These are phyloP conservation scores for Taenioides sp. DNA, from an alignment of 2,797 vertebrate species.

Conservation along the genomic window DNA sequence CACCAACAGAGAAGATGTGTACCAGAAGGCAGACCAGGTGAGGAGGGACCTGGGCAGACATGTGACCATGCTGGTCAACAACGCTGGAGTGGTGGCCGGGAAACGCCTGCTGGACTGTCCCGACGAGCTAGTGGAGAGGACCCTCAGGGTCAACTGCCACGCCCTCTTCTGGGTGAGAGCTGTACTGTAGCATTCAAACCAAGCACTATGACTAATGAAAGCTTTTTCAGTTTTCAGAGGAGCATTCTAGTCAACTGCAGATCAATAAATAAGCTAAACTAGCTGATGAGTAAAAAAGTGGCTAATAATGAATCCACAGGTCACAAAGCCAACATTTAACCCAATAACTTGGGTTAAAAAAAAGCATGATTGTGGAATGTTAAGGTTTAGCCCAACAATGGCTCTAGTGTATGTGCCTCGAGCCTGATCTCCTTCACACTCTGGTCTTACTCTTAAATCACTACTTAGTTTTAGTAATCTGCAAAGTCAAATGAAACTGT, in stretches of 20 bases:
- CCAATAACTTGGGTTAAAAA: not conserved
- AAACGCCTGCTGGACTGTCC: constrained; percentile 68
- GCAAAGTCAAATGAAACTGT: constrained; percentile 14
- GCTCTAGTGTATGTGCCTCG: constrained; percentile 3
- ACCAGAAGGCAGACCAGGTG: constrained; percentile 49
- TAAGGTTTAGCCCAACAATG: not conserved
- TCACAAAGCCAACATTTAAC: not conserved
- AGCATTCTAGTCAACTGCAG: not conserved
- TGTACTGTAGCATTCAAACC: not conserved
- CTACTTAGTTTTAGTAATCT: constrained; percentile 54
- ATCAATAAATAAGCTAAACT: not conserved
- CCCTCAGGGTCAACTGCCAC: constrained; percentile 75
- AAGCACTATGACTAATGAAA: not conserved
- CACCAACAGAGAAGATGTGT: constrained; percentile 62
- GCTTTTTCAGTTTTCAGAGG: not conserved
- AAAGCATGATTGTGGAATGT: not conserved
- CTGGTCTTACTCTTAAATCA: constrained; percentile 26
- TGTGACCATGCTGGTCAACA: constrained; percentile 74
- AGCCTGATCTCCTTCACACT: constrained; percentile 44
- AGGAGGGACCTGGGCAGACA: constrained; percentile 65
- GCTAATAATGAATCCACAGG: not conserved
- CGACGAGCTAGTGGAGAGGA: constrained; percentile 71
- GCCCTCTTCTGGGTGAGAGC: constrained; percentile 76
- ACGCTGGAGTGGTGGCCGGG: constrained; percentile 71
- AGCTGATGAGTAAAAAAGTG: not conserved